Evolutionary conservation across 2,888 invertebrate species (phyloP).

Genomic region (Drosophila robusta): DNA sequence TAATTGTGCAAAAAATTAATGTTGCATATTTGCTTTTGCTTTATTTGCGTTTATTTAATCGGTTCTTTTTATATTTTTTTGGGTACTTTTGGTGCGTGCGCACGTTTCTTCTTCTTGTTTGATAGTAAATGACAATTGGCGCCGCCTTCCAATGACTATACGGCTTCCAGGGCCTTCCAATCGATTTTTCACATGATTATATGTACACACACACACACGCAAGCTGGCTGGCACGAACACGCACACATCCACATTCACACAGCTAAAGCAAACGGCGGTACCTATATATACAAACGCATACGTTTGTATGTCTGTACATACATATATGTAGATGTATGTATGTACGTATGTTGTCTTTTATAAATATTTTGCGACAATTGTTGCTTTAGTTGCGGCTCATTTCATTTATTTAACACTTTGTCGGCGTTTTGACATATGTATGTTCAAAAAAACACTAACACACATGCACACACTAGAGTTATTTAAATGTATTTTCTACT

Average conservation of each 20-base stretch:
- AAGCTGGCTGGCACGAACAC: constrained; percentile 9
- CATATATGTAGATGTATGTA: neutral
- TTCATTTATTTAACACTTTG: constrained; percentile 12
- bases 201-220: constrained; percentile 41
- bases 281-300: constrained; percentile 24
- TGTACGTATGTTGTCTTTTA: constrained; percentile 23
- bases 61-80: constrained; percentile 27
- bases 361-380: constrained; percentile 52
- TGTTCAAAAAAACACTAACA: neutral
- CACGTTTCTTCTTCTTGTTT: constrained; percentile 73
- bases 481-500: constrained; percentile 21
- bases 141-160: constrained; percentile 66
- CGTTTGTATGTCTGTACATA: constrained; percentile 8
- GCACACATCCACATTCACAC: constrained; percentile 17
- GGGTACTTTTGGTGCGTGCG: constrained; percentile 56
- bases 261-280: constrained; percentile 22
- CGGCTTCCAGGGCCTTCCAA: constrained; percentile 75
- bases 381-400: constrained; percentile 27
- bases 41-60: constrained; percentile 28
- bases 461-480: constrained; percentile 2
- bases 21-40: constrained; percentile 28
- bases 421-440: constrained; percentile 36
- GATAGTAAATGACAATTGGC: constrained; percentile 77
- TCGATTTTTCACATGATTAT: constrained; percentile 84
- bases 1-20: constrained; percentile 19